phyloP scores from a whole-genome alignment of 2,113 vertebrate genomes.

The Carollia perspicillata region DNA sequence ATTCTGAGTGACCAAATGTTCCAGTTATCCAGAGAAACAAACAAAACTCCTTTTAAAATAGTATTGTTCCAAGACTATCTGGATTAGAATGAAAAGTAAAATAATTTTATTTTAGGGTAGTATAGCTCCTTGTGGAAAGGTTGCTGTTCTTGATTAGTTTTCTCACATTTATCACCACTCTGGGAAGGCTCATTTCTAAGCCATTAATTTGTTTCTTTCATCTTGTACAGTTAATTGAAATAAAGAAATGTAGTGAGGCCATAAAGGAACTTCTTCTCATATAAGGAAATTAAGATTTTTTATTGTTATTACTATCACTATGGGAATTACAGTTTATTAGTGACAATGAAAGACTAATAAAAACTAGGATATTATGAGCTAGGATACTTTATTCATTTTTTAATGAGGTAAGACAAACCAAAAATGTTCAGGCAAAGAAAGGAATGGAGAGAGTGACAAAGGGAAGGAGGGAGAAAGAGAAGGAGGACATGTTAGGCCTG shows the following conservation, averaged over 20 bases:
- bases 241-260: not conserved
- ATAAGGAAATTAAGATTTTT: slow-evolving; percentile 18
- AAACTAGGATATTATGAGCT: not conserved
- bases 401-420: not conserved
- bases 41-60: not conserved
- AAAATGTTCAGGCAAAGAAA: not conserved
- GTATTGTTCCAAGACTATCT: not conserved
- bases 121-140: not conserved
- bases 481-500: not conserved
- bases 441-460: not conserved
- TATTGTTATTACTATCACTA: not conserved
- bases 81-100: not conserved
- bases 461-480: not conserved
- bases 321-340: not conserved
- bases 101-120: not conserved
- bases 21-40: not conserved
- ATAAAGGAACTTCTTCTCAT: not conserved
- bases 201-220: slow-evolving; percentile 4
- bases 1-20: not conserved
- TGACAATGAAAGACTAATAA: not conserved
- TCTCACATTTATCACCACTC: not conserved
- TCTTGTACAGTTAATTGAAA: slow-evolving; percentile 2
- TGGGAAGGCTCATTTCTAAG: not conserved
- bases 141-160: not conserved
- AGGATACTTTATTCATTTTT: not conserved